phyloP scores from a whole-genome alignment of 2,113 vertebrate species.

The Gobiocypris rarus region DNA sequence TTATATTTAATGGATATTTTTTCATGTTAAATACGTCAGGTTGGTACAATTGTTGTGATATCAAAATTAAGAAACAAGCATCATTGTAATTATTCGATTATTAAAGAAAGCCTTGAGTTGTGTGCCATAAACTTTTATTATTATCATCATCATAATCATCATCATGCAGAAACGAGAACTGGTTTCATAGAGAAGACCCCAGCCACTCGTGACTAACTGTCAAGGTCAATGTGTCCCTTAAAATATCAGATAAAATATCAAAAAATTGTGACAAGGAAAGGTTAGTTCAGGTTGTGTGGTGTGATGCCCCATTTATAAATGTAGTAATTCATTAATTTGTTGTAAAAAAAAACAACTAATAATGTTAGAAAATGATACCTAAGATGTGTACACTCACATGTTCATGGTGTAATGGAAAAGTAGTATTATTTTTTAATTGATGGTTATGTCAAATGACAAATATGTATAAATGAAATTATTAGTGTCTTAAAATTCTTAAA shows the following conservation, averaged over 20 bases:
- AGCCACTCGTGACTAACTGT: background rate
- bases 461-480: no score
- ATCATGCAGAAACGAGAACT: background rate
- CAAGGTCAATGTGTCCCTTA: background rate
- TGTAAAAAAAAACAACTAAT: no score
- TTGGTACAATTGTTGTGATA: background rate
- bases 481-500: background rate
- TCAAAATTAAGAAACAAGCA: background rate
- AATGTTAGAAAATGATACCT: background rate
- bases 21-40: background rate
- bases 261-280: background rate
- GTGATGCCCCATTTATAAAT: no score
- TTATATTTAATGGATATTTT: background rate
- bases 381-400: background rate
- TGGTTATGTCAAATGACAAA: background rate
- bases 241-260: no score
- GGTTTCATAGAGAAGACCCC: background rate
- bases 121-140: background rate
- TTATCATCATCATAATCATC: background rate
- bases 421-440: no score
- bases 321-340: no score
- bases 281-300: background rate
- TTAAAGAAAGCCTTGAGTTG: background rate
- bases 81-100: background rate
- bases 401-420: background rate